Evolutionary conservation across 2,888 invertebrate species (phyloP), one percentile per base, ranked within the genome.

Genomic region (Ormyrus pomaceus): DNA sequence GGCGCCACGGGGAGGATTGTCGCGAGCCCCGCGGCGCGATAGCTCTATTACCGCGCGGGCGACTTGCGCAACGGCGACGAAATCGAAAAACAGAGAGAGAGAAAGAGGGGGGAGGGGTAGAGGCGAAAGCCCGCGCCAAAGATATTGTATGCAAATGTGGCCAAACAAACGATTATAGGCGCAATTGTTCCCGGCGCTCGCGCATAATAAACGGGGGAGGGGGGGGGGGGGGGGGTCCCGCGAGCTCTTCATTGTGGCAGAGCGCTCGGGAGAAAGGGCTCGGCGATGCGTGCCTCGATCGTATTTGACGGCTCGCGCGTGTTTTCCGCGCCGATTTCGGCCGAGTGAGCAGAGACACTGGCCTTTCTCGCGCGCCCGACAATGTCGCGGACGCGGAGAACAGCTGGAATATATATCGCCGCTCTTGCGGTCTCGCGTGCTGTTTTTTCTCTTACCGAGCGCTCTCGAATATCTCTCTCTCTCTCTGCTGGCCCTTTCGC

Each of bases 251-350:
- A 79, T 79, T 74, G 69, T 69, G 45, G 58, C 56, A 11, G n/a
- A 70, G 10, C 59, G n/a, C 6, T 3, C 0, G n/a, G 11, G 53
- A 74, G 68, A 84, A 85, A 81, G 81, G 84, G 78, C 71, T 83
- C 84, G 82, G 45, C 85, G 88, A 87, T 80, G 88, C 86, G 87
- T 86, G 83, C 77, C 84, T 83, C 84, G 83, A 84, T 84, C 80
- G 59, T 70, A 56, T 53, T 69, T 64, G 83, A 81, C 81, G 70
- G 74, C 55, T 46, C 56, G 19, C 74, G 74, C 56, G 46, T 10
- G 7, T 19, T n/a, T 19, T 19, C 19, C 19, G 19, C 19, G 19
- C 19, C 19, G 19, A 19, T 19, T 19, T 19, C 19, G 19, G 19
- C 19, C 19, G 19, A 19, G 19, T 19, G 19, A 19, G 19, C 19